Percentiles rank a stretch among this genome's conserved stretches.
These are phyloP conservation scores for Pararge aegeria DNA, from an alignment of 1,140 invertebrate species.

Conservation along the genomic window DNA sequence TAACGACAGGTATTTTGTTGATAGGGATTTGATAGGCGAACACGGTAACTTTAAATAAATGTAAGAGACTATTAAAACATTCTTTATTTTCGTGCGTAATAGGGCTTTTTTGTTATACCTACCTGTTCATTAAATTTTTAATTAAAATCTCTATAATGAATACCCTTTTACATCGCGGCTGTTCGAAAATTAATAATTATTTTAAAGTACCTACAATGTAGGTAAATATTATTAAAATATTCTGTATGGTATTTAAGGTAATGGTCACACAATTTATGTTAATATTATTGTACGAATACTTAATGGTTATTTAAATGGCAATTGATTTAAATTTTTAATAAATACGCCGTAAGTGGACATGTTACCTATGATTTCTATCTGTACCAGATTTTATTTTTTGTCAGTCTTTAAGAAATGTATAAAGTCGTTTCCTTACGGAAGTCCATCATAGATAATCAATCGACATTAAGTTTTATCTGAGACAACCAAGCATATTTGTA, in stretches of 20 bases:
- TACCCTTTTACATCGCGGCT: conserved; percentile 1
- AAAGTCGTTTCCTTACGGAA: no score
- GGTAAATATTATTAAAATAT: conserved; percentile 20
- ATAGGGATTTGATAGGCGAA: no score
- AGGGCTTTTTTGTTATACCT: not conserved
- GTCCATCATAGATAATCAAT: no score
- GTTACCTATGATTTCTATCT: no score
- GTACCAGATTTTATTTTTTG: no score
- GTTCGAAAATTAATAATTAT: conserved; percentile 14
- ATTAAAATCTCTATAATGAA: conserved; percentile 5
- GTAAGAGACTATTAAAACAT: not conserved
- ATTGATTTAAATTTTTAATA: not conserved
- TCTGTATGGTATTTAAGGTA: not conserved
- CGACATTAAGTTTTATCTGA: no score
- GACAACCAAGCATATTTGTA: no score
- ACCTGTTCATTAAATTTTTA: not conserved
- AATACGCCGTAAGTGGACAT: no score
- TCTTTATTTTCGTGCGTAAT: not conserved
- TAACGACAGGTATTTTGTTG: not conserved
- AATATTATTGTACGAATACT: not conserved
- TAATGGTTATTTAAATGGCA: not conserved
- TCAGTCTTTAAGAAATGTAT: no score
- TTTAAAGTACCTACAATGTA: conserved; percentile 14
- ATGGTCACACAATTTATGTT: not conserved
- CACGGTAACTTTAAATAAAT: no score